Percentiles rank a stretch among this genome's conserved stretches.
Conservation (phyloP, 2,888 invertebrate species). For the Sericinus montela region DNA sequence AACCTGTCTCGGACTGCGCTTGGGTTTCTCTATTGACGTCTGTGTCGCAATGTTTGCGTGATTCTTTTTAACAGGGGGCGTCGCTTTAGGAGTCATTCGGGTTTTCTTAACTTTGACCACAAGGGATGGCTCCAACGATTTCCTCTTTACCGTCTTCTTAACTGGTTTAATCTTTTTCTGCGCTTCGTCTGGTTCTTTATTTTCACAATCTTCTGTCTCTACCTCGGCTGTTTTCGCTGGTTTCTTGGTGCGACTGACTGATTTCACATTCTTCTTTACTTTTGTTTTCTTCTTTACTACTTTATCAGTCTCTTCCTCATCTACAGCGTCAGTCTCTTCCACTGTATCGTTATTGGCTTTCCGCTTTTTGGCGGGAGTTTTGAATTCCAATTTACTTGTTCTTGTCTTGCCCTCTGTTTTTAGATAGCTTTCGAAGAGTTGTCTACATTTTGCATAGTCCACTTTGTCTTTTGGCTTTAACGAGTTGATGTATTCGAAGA, state of each 20-base stretch:
- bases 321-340: conserved; percentile 21
- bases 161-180: conserved; percentile 12
- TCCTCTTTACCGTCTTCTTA: conserved; percentile 44
- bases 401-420: conserved; percentile 79
- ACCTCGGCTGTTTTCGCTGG: conserved; percentile 27
- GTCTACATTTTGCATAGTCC: conserved; percentile 85
- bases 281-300: conserved; percentile 18
- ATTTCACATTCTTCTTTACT: conserved; percentile 22
- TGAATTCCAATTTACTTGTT: conserved; percentile 81
- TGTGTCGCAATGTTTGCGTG: conserved; percentile 63
- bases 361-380: conserved; percentile 36
- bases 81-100: conserved; percentile 51
- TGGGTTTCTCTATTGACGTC: conserved; percentile 50
- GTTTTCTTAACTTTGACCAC: conserved; percentile 54
- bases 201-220: conserved; percentile 42
- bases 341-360: conserved; percentile 25
- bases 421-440: conserved; percentile 82
- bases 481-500: conserved; percentile 83
- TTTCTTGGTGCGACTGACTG: conserved; percentile 23
- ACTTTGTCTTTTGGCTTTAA: conserved; percentile 85
- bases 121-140: conserved; percentile 50
- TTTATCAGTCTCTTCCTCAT: conserved; percentile 22
- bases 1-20: conserved; percentile 50
- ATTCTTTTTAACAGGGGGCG: conserved; percentile 62
- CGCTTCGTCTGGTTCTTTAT: conserved; percentile 39